phyloP scores from a whole-genome alignment of 2,888 invertebrate species.

The Chymomyza caudatula region DNA sequence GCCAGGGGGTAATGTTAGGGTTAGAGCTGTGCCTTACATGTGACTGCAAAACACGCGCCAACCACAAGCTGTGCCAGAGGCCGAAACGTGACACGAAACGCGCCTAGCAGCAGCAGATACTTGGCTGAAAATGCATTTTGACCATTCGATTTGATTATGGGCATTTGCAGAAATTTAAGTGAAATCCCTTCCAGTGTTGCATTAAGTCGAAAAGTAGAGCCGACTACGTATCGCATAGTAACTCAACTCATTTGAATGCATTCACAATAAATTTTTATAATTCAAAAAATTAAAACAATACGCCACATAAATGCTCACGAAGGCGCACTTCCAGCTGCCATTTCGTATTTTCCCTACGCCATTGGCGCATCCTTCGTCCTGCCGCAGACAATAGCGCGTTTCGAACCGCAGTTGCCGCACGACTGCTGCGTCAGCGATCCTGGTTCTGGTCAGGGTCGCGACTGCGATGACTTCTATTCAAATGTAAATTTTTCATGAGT shows the following conservation, averaged over 20 bases:
- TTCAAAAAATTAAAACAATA: slow-evolving; percentile 68
- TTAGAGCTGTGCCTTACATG: slow-evolving; percentile 20
- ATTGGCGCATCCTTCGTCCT: neutral
- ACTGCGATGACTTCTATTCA: slow-evolving; percentile 51
- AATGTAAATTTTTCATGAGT: slow-evolving; percentile 69
- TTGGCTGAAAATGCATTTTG: slow-evolving; percentile 16
- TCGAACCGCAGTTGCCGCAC: neutral
- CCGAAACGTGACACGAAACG: neutral
- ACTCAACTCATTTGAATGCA: slow-evolving; percentile 23
- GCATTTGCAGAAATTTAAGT: neutral
- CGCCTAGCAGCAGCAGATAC: neutral
- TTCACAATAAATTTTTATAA: slow-evolving; percentile 28
- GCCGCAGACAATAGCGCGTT: neutral
- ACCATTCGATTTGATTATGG: slow-evolving; percentile 26
- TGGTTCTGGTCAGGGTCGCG: neutral
- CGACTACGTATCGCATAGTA: too few species aligned
- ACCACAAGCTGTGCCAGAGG: slow-evolving; percentile 55
- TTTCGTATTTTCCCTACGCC: slow-evolving; percentile 6
- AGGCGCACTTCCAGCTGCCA: slow-evolving; percentile 62
- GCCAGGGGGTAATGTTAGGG: too few species aligned
- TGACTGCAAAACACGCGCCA: slow-evolving; percentile 59
- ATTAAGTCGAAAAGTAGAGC: neutral
- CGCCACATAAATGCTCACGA: slow-evolving; percentile 67
- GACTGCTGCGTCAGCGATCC: too few species aligned
- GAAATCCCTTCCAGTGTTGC: neutral